phyloP scores from a whole-genome alignment of 53 echinoderm and acorn worm genomes.

The Paracentrotus lividus region DNA sequence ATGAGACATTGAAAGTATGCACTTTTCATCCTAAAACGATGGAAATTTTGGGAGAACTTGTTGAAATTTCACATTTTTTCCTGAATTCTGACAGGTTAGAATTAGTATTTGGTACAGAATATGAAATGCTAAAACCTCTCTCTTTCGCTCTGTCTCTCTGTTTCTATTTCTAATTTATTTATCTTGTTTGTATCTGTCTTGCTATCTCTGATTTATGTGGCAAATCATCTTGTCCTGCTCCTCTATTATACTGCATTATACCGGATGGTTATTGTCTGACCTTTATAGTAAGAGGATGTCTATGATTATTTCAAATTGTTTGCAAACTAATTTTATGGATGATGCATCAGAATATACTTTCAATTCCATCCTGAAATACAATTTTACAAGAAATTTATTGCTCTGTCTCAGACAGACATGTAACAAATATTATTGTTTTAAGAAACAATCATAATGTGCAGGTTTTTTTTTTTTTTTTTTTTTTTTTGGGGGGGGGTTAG shows the following conservation, averaged over 20 bases:
- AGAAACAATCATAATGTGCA: no score
- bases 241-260: not conserved
- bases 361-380: not conserved
- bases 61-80: no score
- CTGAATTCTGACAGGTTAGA: no score
- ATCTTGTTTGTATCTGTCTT: not conserved
- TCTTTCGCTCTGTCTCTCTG: not conserved
- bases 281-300: conserved; percentile 30
- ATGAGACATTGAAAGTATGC: no score
- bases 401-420: not conserved
- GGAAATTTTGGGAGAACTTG: no score
- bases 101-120: no score
- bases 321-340: conserved; percentile 15
- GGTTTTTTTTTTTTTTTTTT: no score
- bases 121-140: no score
- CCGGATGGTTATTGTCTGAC: conserved; percentile 29
- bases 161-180: not conserved
- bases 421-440: no score
- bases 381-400: not conserved
- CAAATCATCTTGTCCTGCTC: not conserved
- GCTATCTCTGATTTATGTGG: not conserved
- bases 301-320: conserved; percentile 4
- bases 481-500: no score
- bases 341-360: not conserved
- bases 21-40: no score